Evolutionary conservation across 2,888 invertebrate genomes (phyloP).

Genomic region (Aleiodes testaceus): DNA sequence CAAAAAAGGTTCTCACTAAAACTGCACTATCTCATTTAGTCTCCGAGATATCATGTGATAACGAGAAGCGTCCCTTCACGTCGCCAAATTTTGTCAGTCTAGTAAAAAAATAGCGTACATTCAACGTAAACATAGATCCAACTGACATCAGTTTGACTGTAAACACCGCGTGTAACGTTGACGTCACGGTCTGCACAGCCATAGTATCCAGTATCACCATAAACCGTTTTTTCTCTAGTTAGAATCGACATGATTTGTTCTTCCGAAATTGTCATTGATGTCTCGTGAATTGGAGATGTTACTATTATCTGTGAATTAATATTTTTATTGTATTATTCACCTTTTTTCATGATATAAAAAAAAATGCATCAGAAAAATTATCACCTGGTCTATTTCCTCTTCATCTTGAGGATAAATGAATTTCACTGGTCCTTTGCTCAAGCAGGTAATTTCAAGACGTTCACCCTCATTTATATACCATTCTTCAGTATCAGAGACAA

Average conservation of each 20-base stretch:
- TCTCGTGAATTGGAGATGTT: constrained; percentile 48
- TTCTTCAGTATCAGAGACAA: constrained; percentile 50
- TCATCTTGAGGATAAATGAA: constrained; percentile 53
- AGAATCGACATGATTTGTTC: constrained; percentile 50
- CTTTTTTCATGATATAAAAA: not conserved
- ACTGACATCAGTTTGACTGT: constrained; percentile 51
- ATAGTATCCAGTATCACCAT: constrained; percentile 68
- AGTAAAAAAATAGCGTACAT: constrained; percentile 57
- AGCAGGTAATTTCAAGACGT: constrained; percentile 57
- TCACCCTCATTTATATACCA: constrained; percentile 61
- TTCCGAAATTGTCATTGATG: constrained; percentile 14
- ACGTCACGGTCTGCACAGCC: constrained; percentile 60
- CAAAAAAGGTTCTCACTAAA: too few relatives aligned
- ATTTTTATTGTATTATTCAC: constrained; percentile 14
- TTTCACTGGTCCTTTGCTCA: constrained; percentile 47
- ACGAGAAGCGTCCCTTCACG: too few relatives aligned
- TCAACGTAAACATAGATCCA: constrained; percentile 67
- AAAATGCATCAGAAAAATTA: not conserved
- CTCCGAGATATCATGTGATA: not conserved
- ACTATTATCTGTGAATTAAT: constrained; percentile 45
- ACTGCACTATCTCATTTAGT: too few relatives aligned
- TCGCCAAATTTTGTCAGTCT: not conserved
- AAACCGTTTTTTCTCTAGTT: constrained; percentile 51
- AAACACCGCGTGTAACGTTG: constrained; percentile 39
- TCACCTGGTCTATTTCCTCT: constrained; percentile 34